A percentile compares a stretch with the other conserved stretches of the same genome.
phyloP scores from a whole-genome alignment of 2,888 invertebrate species.

The Dascillus cervinus region DNA sequence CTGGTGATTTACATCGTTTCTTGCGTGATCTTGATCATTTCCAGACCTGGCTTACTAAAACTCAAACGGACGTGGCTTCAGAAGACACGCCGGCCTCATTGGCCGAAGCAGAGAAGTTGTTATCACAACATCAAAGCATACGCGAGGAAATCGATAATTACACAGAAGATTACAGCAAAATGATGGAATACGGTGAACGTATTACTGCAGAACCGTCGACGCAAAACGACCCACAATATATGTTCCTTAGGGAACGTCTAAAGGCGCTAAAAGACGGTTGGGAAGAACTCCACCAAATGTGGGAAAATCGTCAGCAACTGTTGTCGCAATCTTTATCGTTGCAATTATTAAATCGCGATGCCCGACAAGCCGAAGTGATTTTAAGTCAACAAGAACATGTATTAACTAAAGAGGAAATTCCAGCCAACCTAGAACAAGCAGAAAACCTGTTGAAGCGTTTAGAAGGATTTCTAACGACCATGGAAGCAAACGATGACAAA shows the following conservation, averaged over 20 bases:
- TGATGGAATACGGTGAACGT: conserved; percentile 99
- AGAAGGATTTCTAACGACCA: conserved; percentile 97
- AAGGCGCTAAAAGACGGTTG: conserved; percentile 98
- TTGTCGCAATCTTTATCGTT: conserved; percentile 91
- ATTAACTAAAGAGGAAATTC: conserved; percentile 93
- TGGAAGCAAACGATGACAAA: conserved; percentile 99
- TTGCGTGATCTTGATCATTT: conserved; percentile 98
- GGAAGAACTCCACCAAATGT: conserved; percentile 99
- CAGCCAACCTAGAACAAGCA: conserved; percentile 90
- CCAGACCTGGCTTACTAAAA: conserved; percentile 98
- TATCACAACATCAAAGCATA: conserved; percentile 97
- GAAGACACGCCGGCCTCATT: conserved; percentile 91
- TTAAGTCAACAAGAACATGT: conserved; percentile 97
- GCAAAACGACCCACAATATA: conserved; percentile 97
- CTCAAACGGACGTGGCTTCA: conserved; percentile 97
- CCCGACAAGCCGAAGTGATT: conserved; percentile 94
- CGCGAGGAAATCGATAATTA: conserved; percentile 99
- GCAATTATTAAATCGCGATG: conserved; percentile 93
- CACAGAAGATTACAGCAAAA: conserved; percentile 92
- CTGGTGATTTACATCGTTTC: conserved; percentile 97
- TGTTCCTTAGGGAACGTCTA: conserved; percentile 97
- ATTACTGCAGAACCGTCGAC: conserved; percentile 82
- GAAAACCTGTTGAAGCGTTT: conserved; percentile 96
- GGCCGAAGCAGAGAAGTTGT: conserved; percentile 92
- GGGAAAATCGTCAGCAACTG: conserved; percentile 95